Conservation (phyloP, 2,797 vertebrate genomes). For the Mormyrus hasselquistii region DNA sequence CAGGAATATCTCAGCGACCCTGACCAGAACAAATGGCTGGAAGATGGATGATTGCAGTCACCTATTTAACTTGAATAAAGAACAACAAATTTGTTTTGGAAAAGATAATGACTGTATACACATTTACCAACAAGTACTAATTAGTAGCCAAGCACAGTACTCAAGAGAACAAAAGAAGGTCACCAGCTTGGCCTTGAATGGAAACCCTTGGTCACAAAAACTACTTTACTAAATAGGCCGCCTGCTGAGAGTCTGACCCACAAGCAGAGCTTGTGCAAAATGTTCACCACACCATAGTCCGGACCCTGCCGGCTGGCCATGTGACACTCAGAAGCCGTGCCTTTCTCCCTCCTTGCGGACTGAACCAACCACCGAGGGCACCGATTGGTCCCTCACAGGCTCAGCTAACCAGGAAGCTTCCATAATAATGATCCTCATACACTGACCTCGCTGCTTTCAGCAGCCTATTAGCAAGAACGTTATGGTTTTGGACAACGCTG, state of each 20-base stretch:
- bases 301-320: not conserved
- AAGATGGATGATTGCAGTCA: not conserved
- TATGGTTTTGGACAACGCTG: not conserved
- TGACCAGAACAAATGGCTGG: not conserved
- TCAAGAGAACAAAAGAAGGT: not conserved
- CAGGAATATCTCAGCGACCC: not conserved
- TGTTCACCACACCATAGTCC: not conserved
- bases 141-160: not conserved
- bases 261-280: not conserved
- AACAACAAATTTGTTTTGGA: not conserved
- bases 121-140: not conserved
- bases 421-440: not conserved
- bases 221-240: not conserved
- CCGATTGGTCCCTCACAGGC: not conserved
- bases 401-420: not conserved
- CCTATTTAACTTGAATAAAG: not conserved
- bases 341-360: not conserved
- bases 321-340: not conserved
- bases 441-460: not conserved
- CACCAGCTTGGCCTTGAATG: not conserved
- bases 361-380: not conserved
- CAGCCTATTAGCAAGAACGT: not conserved
- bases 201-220: not conserved
- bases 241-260: slow-evolving; percentile 29
- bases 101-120: not conserved